Base-by-base conservation (phyloP, 1,140 invertebrate genomes). In the Papilio glaucus region DNA sequence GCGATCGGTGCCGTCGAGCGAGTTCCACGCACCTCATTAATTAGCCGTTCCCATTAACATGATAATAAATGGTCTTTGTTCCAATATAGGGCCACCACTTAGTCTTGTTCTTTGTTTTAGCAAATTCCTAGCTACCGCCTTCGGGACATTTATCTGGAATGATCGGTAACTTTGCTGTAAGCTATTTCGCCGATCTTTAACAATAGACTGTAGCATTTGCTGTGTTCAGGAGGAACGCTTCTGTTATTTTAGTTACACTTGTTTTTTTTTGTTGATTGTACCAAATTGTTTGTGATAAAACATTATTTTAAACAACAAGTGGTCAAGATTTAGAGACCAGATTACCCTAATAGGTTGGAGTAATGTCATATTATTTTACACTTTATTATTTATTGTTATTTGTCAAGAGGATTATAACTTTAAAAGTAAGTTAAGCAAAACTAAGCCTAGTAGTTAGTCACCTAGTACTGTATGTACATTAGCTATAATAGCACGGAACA, bases 1-100 rank as follows among this genome's bases (percentile, higher is more conserved):
- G 61, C 72, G 67, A 79, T 77, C 78, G 53, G 73, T 68, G 45
- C 61, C 39, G 70, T 39, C 72, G 73, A 72, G 72, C 72, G 57
- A 79, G 68, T 75, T 75, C 75, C 76, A 74, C 74, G 78, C 78
- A 80, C 78, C 74, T 75, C 76, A 76, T 77, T 80, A 77, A 77
- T 80, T 80, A 75, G 53, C 73, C 45, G n/a, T 39, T 62, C 77
- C 71, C 75, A 77, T 79, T 79, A 79, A 79, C 77, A 76, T 74
- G 65, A 76, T 79, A 76, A 79, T 79, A 76, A 79, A 79, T 79
- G 65, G 71, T 61, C 68, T 42, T 72, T 74, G 72, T 71, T 69
- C 53, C 69, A 72, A 77, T 71, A 73, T 61, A 73, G 69, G 68
- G 68, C 42, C 21, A 69, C 41, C 65, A 65, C 57, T 67, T 68